Conservation (phyloP, 2,797 vertebrate genomes). For the Onychomys arenicola region DNA sequence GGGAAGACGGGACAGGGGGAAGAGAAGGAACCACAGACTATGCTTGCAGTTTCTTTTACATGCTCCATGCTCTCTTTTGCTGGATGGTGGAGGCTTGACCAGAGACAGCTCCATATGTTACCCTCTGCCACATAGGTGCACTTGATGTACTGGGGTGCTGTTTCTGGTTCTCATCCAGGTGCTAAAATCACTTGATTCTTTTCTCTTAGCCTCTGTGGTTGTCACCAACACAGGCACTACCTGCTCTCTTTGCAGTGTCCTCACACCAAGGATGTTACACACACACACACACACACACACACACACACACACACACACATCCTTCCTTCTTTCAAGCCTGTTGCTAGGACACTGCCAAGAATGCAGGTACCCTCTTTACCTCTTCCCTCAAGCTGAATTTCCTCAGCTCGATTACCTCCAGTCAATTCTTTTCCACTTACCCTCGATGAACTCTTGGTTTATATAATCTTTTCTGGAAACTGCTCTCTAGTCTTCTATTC, state of each 20-base stretch:
- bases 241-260: not conserved
- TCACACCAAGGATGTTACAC: not conserved
- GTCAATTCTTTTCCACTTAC: not conserved
- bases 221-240: not conserved
- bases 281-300: too few species aligned
- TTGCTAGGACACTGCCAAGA: not conserved
- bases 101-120: not conserved
- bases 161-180: not conserved
- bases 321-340: too few species aligned
- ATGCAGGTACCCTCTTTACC: rapidly evolving
- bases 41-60: not conserved
- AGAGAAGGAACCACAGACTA: not conserved
- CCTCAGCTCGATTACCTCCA: not conserved
- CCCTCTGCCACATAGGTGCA: not conserved
- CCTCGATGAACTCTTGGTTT: not conserved
- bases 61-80: not conserved
- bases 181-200: not conserved
- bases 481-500: not conserved
- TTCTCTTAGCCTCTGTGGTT: not conserved
- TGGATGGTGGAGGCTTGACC: not conserved
- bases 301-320: too few species aligned
- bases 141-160: not conserved
- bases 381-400: not conserved
- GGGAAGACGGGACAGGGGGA: not conserved
- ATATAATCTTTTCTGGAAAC: not conserved